phyloP scores from a whole-genome alignment of 64 coral and sea anemone species.

The Porites australiensis region DNA sequence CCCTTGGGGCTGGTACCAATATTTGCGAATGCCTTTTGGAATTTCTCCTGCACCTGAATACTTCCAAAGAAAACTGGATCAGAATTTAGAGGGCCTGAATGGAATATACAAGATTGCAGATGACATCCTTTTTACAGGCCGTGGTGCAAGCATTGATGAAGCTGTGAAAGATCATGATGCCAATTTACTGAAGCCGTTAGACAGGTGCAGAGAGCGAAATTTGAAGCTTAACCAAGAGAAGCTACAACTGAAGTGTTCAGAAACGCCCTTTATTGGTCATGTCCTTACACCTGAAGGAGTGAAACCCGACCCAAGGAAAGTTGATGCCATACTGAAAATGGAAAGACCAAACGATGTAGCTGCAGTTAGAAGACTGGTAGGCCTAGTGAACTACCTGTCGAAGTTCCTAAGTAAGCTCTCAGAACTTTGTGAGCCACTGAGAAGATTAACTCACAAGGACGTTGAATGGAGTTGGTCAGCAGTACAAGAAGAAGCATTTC shows the following conservation, averaged over 20 bases:
- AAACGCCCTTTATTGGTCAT: neutral
- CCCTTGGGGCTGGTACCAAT: neutral
- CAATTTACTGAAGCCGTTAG: neutral
- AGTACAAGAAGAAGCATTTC: conserved; percentile 17
- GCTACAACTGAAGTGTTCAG: conserved; percentile 3
- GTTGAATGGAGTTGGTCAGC: neutral
- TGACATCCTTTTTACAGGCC: conserved; percentile 10
- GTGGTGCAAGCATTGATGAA: neutral
- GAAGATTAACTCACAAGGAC: conserved; percentile 10
- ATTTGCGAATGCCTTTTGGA: neutral
- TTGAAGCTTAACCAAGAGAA: conserved; percentile 5
- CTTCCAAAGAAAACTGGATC: neutral
- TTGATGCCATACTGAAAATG: conserved; percentile 5
- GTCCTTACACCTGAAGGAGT: neutral
- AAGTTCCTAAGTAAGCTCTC: conserved; percentile 26
- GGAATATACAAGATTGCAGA: neutral
- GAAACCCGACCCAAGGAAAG: neutral
- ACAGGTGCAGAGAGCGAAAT: neutral
- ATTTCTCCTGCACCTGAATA: neutral
- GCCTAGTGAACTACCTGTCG: conserved; percentile 21
- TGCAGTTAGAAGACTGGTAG: neutral
- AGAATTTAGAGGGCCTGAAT: neutral
- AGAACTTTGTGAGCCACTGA: neutral
- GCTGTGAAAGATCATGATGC: neutral
- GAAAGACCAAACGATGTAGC: neutral